A percentile compares a stretch with the other conserved stretches of the same genome.
Evolutionary conservation across 2,113 vertebrate genomes (phyloP).

Genomic region (Ophthalmolycus amberensis): DNA sequence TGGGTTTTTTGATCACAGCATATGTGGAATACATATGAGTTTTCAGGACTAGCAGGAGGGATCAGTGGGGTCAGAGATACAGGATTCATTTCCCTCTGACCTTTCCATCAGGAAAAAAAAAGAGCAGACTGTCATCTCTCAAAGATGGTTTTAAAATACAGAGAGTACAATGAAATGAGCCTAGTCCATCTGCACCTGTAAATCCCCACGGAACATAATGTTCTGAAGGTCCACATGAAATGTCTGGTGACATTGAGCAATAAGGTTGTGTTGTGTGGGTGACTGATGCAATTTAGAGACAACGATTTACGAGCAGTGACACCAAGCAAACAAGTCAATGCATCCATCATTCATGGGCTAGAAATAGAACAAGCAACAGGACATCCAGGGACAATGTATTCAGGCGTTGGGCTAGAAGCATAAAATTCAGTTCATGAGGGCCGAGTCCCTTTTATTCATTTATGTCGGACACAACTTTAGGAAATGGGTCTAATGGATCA

Average conservation of each 20-base stretch:
- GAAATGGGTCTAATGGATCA: constrained; percentile 37
- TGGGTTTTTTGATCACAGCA: constrained; percentile 51
- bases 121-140: constrained; percentile 7
- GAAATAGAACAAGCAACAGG: constrained; percentile 50
- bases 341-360: constrained; percentile 61
- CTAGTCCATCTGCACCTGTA: constrained; percentile 19
- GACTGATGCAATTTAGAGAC: constrained; percentile 70
- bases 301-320: constrained; percentile 65
- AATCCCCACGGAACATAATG: constrained; percentile 21
- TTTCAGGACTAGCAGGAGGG: constrained; percentile 44
- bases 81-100: constrained; percentile 56
- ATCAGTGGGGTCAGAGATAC: constrained; percentile 15
- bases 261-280: constrained; percentile 43
- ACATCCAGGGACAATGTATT: constrained; percentile 62
- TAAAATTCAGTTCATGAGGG: constrained; percentile 24
- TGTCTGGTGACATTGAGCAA: constrained; percentile 61
- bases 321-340: constrained; percentile 55
- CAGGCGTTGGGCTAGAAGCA: constrained; percentile 12
- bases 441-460: constrained; percentile 23
- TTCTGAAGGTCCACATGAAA: constrained; percentile 34
- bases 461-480: constrained; percentile 20
- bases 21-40: constrained; percentile 59
- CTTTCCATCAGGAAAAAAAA: constrained; percentile 24
- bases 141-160: constrained; percentile 39
- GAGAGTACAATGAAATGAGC: constrained; percentile 43